Evolutionary conservation across 2,888 invertebrate genomes (phyloP).

Genomic region (Chrysolina americana): DNA sequence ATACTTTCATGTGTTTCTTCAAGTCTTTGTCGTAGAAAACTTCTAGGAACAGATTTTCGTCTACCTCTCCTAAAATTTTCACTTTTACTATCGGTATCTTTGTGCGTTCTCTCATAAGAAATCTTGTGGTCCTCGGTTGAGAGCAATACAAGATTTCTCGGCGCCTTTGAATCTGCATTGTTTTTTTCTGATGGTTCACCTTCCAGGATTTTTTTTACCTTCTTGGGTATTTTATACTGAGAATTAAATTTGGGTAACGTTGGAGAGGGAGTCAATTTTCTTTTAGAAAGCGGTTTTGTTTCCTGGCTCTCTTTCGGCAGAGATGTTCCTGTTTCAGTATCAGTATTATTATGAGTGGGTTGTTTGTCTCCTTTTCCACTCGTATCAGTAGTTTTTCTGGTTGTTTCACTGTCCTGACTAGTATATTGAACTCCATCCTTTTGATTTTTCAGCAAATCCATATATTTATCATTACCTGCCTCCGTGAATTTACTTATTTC

Average conservation of each 20-base stretch:
- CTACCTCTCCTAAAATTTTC: not conserved
- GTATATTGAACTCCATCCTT: no score
- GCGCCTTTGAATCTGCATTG: not conserved
- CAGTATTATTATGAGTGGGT: not conserved
- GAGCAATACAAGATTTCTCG: conserved; percentile 1
- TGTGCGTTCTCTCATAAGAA: conserved; percentile 10
- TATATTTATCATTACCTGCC: not conserved
- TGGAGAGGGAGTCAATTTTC: not conserved
- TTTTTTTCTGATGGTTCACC: not conserved
- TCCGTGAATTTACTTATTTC: not conserved
- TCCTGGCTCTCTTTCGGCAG: not conserved
- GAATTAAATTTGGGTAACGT: not conserved
- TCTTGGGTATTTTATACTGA: conserved; percentile 5
- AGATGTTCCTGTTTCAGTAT: not conserved
- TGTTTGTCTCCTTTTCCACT: not conserved
- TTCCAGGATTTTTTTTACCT: not conserved
- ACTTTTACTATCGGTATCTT: not conserved
- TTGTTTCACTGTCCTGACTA: not conserved
- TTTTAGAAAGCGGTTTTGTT: not conserved
- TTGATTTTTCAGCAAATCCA: no score
- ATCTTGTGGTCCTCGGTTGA: not conserved
- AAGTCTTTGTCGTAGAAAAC: not conserved
- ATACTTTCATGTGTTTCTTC: not conserved
- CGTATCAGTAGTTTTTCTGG: not conserved
- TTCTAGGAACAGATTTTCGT: conserved; percentile 11